A percentile compares a stretch with the other conserved stretches of the same genome.
Conservation (phyloP, 2,113 vertebrate species). For the Malurus cyaneus region DNA sequence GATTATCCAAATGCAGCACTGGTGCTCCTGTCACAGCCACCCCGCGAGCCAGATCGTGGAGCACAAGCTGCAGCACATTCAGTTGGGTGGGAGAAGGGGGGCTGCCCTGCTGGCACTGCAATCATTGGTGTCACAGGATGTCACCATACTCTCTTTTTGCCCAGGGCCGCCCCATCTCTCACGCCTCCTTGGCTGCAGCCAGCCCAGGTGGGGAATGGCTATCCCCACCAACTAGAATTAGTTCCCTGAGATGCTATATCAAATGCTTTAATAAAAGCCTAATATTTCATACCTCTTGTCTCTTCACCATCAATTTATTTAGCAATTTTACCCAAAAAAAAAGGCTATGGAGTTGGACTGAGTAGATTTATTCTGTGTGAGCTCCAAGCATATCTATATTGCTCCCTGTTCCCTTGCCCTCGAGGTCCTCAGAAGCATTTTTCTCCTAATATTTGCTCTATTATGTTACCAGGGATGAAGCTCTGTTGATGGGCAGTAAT, state of each 20-base stretch:
- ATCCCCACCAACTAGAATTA: background rate
- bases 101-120: fast-evolving
- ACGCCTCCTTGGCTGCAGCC: fast-evolving
- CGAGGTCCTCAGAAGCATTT: slow-evolving; percentile 24
- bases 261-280: slow-evolving; percentile 49
- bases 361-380: slow-evolving; percentile 48
- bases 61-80: fast-evolving
- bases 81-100: background rate
- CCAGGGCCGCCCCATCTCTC: fast-evolving
- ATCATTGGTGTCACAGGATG: background rate
- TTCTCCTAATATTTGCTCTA: slow-evolving; percentile 58
- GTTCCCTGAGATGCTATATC: slow-evolving; percentile 6
- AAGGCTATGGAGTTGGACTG: background rate
- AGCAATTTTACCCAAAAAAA: slow-evolving; percentile 57
- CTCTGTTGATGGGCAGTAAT: slow-evolving; percentile 51
- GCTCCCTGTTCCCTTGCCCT: slow-evolving; percentile 30
- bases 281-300: slow-evolving; percentile 47
- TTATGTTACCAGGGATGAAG: slow-evolving; percentile 37
- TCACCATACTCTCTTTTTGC: background rate
- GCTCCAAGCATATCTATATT: slow-evolving; percentile 39
- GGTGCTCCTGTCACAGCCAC: background rate
- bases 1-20: background rate
- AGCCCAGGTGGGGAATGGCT: background rate
- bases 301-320: slow-evolving; percentile 38
- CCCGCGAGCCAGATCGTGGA: fast-evolving